Conservation (phyloP, 2,113 vertebrate species). For the Chunga burmeisteri region DNA sequence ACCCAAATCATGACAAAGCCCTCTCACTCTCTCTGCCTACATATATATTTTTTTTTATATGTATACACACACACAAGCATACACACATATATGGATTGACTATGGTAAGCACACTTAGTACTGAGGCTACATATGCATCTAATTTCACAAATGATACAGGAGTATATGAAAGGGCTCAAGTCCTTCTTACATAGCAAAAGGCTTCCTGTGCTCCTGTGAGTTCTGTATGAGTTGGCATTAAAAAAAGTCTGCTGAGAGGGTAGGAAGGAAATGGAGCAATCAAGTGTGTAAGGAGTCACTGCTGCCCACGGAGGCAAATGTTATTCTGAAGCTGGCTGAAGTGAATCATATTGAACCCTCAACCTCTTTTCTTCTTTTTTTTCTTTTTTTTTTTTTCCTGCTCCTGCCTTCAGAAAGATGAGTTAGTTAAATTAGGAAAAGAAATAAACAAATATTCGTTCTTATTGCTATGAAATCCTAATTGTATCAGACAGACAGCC, state of each 20-base stretch:
- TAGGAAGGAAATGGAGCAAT: conserved; percentile 59
- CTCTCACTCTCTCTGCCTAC: not conserved
- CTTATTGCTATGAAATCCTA: not conserved
- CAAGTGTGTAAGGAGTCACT: conserved; percentile 48
- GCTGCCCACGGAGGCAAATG: not conserved
- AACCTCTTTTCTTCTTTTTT: not conserved
- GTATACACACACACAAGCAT: not conserved
- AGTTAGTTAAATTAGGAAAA: not conserved
- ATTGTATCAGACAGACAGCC: not conserved
- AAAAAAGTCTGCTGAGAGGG: not conserved
- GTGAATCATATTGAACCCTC: conserved; percentile 2
- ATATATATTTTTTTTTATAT: not conserved
- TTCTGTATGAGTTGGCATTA: conserved; percentile 15
- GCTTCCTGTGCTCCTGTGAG: conserved; percentile 16
- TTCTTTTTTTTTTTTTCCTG: not conserved
- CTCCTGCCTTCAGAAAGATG: not conserved
- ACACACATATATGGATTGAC: not conserved
- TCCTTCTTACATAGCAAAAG: not conserved
- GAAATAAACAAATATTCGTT: not conserved
- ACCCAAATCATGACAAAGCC: conserved; percentile 13
- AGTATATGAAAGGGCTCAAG: conserved; percentile 6
- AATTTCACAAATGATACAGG: conserved; percentile 49
- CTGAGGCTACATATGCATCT: conserved; percentile 34
- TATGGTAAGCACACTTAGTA: not conserved
- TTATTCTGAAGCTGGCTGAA: not conserved